These are phyloP conservation scores for Dipodomys merriami DNA, from an alignment of 2,113 vertebrate species.

Conservation along the genomic window DNA sequence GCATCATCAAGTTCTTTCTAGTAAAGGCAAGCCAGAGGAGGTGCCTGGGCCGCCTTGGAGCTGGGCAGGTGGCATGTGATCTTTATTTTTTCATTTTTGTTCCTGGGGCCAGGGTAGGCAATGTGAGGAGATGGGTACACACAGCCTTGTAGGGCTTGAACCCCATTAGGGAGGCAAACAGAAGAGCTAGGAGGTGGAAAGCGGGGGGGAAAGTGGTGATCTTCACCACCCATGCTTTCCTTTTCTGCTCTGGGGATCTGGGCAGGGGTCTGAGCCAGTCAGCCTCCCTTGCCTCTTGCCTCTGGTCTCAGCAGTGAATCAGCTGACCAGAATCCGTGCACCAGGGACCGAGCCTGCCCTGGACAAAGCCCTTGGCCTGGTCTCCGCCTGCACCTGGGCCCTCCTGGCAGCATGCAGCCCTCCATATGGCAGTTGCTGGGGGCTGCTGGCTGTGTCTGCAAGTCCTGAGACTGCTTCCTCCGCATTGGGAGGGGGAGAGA, in stretches of 20 bases:
- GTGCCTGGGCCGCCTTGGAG: not conserved
- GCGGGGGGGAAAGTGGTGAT: not conserved
- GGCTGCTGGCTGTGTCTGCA: conserved; percentile 58
- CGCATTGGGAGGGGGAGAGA: not conserved
- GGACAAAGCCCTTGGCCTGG: not conserved
- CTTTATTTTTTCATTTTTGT: accelerated
- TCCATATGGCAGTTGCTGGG: conserved; percentile 58
- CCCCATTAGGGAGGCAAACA: not conserved
- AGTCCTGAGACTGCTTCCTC: conserved; percentile 75
- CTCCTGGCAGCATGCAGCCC: conserved; percentile 43
- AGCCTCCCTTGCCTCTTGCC: no score
- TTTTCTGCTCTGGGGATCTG: accelerated
- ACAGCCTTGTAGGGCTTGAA: no score
- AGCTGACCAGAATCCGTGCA: not conserved
- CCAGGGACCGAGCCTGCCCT: not conserved
- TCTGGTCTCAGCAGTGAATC: no score
- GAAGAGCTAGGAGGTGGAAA: not conserved
- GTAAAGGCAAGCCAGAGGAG: not conserved
- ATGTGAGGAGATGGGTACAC: not conserved
- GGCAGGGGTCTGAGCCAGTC: accelerated
- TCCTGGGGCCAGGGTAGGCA: not conserved
- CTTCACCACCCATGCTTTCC: no score
- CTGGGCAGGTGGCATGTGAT: accelerated
- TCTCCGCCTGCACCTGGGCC: not conserved
- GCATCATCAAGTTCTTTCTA: not conserved